Percentiles rank a stretch among this genome's conserved stretches.
phyloP scores from a whole-genome alignment of 2,888 invertebrate genomes.

The Arrhopalites spinosus region DNA sequence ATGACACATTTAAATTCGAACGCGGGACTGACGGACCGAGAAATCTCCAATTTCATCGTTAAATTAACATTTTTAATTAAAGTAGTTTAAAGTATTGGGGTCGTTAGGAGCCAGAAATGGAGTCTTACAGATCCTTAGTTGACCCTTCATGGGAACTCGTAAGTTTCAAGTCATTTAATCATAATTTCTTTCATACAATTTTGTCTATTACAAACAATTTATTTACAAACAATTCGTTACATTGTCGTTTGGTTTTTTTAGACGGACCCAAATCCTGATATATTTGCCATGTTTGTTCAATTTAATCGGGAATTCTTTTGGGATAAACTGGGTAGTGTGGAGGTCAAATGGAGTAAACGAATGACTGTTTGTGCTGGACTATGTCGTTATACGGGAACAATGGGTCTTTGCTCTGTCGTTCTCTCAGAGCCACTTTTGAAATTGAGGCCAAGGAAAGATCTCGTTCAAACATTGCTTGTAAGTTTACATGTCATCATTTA shows the following conservation, averaged over 20 bases:
- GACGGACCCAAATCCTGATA: conserved; percentile 92
- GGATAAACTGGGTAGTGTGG: conserved; percentile 74
- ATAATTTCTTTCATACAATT: too few relatives aligned
- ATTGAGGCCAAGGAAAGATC: conserved; percentile 88
- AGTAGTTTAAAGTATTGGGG: too few relatives aligned
- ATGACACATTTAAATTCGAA: too few relatives aligned
- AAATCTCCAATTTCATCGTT: too few relatives aligned
- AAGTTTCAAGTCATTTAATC: not conserved
- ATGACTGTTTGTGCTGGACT: conserved; percentile 82
- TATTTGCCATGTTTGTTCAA: conserved; percentile 79
- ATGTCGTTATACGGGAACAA: conserved; percentile 75
- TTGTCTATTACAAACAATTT: too few relatives aligned
- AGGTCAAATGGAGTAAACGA: conserved; percentile 91
- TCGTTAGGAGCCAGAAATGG: too few relatives aligned
- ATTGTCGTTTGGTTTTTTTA: conserved; percentile 58
- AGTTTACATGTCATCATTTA: conserved; percentile 43
- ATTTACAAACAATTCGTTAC: not conserved
- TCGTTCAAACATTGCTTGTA: conserved; percentile 93
- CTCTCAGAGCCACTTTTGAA: conserved; percentile 91
- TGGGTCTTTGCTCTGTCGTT: conserved; percentile 78
- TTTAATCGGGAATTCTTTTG: conserved; percentile 88
- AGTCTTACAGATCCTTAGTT: not conserved
- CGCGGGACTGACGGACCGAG: too few relatives aligned
- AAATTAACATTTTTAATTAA: too few relatives aligned
- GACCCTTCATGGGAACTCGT: conserved; percentile 14